A percentile compares a stretch with the other conserved stretches of the same genome.
phyloP scores from a whole-genome alignment of 2,888 invertebrate species.

The Nipponacmea schrenckii region DNA sequence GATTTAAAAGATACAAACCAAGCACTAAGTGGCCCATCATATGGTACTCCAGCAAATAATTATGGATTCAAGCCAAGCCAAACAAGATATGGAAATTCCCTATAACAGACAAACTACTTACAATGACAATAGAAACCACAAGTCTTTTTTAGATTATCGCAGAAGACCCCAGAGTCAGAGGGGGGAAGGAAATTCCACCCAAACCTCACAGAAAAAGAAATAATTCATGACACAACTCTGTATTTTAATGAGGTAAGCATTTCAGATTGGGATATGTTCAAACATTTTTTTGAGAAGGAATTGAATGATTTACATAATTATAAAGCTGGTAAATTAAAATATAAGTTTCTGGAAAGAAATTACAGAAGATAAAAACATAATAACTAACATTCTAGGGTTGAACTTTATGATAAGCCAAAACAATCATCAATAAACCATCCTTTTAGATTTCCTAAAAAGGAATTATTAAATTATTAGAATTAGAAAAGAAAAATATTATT shows the following conservation, averaged over 20 bases:
- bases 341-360: not conserved
- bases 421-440: not conserved
- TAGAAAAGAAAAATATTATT: constrained; percentile 1
- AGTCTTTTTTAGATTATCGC: not conserved
- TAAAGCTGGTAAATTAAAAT: constrained; percentile 11
- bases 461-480: not conserved
- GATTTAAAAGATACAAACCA: not conserved
- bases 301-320: constrained; percentile 1
- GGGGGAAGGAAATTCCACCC: not conserved
- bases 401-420: not conserved
- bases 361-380: constrained; percentile 11
- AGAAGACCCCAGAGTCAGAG: not conserved
- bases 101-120: not conserved
- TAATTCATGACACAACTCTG: not conserved
- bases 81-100: not conserved
- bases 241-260: not conserved
- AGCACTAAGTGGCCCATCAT: not conserved
- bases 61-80: not conserved
- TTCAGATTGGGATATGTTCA: not conserved
- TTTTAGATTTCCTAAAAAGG: not conserved
- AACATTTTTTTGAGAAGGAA: not conserved
- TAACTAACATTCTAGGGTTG: not conserved
- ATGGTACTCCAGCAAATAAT: not conserved
- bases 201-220: not conserved
- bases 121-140: not conserved